Evolutionary conservation across 2,113 vertebrate genomes (phyloP), one percentile per base, ranked within the genome.

Genomic region (Baryphthengus martii): DNA sequence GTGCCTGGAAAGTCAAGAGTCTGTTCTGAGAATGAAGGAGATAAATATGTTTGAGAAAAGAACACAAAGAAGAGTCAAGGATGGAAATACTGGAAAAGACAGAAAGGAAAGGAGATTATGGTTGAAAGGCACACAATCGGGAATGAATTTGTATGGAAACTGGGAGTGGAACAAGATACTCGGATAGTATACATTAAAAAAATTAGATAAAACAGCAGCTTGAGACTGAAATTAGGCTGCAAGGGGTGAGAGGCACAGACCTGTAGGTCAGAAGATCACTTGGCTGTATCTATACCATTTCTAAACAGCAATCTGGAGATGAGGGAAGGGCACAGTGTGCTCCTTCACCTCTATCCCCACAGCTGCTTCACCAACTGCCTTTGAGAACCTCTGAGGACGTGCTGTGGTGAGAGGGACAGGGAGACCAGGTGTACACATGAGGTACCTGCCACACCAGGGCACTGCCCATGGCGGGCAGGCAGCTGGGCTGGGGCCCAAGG

Each of bases 391-490:
- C 45, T 47, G 50, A 19, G 37, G 40, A 10, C 17, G 44, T 9
- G 31, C 10, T 13, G 18, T 28, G 58, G 5, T 14, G 44, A 28
- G 40, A 56, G 31, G 7, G 17, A 18, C 3, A 3, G 35, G 52
- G 39, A 77, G 17, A 40, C 19, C 1, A 1, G 49, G 18, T 2
- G 4, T 19, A 29, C 17, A 42, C 20, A 44, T 0, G 2, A 47
- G 14, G 7, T 4, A 33, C n/a, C 6, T 8, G 9, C 10, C 50
- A 33, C 40, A 53, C 3, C 3, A 3, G 50, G 50, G 18, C 37
- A 39, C 0, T 31, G 58, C 15, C 56, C 66, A 42, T 7, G 3
- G 2, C 19, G 17, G 23, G 6, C 65, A 26, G 39, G 20, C 18
- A 62, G 6, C 31, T 10, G 65, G 33, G 49, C 62, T 82, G 23